Conservation (phyloP, 2,113 vertebrate genomes). For the Gnathonemus echidnorhynchus region DNA sequence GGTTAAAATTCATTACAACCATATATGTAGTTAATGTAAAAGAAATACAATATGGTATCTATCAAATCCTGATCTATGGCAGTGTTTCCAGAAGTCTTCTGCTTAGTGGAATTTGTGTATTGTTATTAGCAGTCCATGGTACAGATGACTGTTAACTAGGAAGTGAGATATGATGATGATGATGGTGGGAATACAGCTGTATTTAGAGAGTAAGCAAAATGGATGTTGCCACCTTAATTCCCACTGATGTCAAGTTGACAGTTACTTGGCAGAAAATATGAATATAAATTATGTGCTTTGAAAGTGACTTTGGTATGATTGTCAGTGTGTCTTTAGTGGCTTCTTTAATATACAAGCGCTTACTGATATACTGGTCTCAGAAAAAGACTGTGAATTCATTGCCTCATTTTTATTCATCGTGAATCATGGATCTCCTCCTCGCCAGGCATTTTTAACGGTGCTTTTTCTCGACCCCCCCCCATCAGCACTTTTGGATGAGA, state of each 20-base stretch:
- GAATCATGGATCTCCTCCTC: not conserved
- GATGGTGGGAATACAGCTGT: not conserved
- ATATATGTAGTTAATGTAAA: not conserved
- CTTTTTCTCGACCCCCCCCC: not conserved
- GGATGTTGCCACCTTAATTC: not conserved
- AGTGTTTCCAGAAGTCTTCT: not conserved
- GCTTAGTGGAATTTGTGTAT: not conserved
- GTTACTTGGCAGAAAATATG: not conserved
- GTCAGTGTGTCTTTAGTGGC: not conserved
- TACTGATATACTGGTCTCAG: not conserved
- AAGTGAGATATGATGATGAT: not conserved
- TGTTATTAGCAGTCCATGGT: not conserved
- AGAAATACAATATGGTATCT: not conserved
- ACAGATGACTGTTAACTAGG: not conserved
- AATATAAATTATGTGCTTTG: not conserved
- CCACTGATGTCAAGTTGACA: not conserved
- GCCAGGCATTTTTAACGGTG: not conserved
- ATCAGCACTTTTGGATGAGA: constrained; percentile 6
- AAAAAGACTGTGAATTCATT: not conserved
- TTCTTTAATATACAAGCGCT: not conserved
- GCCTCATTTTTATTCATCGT: not conserved
- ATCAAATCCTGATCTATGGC: not conserved
- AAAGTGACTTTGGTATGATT: not conserved
- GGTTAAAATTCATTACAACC: not conserved
- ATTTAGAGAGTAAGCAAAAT: not conserved